Evolutionary conservation across 2,797 vertebrate genomes (phyloP).

Genomic region (Lacerta viridis): DNA sequence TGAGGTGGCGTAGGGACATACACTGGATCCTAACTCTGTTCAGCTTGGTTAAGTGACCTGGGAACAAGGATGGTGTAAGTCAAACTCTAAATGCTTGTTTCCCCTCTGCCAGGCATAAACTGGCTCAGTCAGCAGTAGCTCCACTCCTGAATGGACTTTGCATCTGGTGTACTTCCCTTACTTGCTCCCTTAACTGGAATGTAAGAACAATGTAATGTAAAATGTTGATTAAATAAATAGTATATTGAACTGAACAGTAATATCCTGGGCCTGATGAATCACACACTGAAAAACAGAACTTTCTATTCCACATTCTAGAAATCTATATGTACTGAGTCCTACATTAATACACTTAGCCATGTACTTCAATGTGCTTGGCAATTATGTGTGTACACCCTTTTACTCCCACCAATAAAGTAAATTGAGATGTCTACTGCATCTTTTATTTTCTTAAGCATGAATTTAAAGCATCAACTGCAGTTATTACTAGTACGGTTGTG

Average conservation of each 20-base stretch:
- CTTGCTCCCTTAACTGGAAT: neutral
- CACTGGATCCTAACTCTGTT: too few relatives aligned
- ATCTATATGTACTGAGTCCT: neutral
- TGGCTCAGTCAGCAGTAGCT: too few relatives aligned
- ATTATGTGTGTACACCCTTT: neutral
- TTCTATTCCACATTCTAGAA: neutral
- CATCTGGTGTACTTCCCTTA: too few relatives aligned
- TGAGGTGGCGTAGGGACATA: too few relatives aligned
- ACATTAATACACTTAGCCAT: neutral
- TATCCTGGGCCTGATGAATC: neutral
- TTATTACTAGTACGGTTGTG: neutral
- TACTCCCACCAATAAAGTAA: neutral
- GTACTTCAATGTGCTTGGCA: neutral
- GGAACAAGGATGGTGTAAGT: too few relatives aligned
- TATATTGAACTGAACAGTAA: neutral
- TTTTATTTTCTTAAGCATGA: slow-evolving; percentile 8
- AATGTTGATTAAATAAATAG: neutral
- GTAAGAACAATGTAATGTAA: neutral
- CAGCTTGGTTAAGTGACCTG: too few relatives aligned
- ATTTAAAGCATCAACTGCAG: slow-evolving; percentile 24
- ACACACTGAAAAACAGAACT: neutral
- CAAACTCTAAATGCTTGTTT: too few relatives aligned
- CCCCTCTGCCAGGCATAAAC: too few relatives aligned
- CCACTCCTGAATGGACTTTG: too few relatives aligned
- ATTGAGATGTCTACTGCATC: neutral